Conservation (phyloP, 2,797 vertebrate genomes). For the Gallinago nigripennis region DNA sequence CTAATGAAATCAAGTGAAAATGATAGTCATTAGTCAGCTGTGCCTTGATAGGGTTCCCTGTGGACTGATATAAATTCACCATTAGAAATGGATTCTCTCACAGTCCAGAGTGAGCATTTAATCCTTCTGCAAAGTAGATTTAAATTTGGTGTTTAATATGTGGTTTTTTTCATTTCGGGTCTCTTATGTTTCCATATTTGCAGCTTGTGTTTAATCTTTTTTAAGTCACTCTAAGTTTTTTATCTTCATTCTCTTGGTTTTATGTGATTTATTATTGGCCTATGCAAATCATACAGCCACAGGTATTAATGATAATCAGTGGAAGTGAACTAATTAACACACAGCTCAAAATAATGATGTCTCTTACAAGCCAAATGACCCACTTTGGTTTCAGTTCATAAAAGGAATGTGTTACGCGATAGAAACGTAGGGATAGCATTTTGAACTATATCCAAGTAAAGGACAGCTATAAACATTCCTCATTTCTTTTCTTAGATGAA, state of each 20-base stretch:
- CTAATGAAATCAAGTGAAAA: conserved; percentile 79
- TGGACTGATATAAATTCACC: conserved; percentile 69
- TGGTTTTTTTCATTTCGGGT: not conserved
- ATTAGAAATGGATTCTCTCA: conserved; percentile 68
- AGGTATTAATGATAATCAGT: conserved; percentile 33
- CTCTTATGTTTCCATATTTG: conserved; percentile 16
- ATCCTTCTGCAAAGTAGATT: conserved; percentile 66
- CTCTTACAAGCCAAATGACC: conserved; percentile 24
- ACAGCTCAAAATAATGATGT: conserved; percentile 28
- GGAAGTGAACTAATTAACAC: conserved; percentile 41
- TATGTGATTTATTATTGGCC: not conserved
- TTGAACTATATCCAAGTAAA: not conserved
- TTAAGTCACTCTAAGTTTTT: conserved; percentile 31
- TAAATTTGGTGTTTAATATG: conserved; percentile 67
- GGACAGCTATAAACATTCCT: not conserved
- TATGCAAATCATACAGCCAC: not conserved
- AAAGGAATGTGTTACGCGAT: not conserved
- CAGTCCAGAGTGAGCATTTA: conserved; percentile 56
- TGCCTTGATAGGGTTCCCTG: conserved; percentile 65
- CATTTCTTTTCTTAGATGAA: not conserved
- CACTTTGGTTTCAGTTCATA: conserved; percentile 16
- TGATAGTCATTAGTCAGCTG: conserved; percentile 74
- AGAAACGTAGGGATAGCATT: not conserved
- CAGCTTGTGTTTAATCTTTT: conserved; percentile 59
- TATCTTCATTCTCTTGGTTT: not conserved